Base-by-base conservation (phyloP, 2,113 vertebrate genomes). In the Gallinago paraguaiae region DNA sequence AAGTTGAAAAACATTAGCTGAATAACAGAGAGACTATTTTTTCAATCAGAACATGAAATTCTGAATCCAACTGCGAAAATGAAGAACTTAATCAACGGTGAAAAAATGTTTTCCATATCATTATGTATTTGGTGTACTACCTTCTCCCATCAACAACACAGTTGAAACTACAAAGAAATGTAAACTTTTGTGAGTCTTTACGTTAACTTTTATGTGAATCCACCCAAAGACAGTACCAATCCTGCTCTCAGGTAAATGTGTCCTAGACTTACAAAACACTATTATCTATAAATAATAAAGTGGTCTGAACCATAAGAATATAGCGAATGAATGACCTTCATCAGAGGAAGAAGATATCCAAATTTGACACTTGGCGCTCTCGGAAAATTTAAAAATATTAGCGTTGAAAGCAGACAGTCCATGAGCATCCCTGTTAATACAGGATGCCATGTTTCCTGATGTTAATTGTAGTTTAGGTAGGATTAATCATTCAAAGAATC, bases 401-500 rank as follows among this genome's bases (percentile, higher is more conserved):
- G 35, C 31, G 69, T 0, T 53, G 35, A 84, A 89, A 82, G 60
- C n/a, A 79, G 59, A 33, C 20, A 81, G 39, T 37, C 4, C 1
- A 35, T 22, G 27, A 69, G 39, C 70, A 92, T 37, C 63, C 12
- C n/a, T 50, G 14, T 50, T 59, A 60, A 64, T 14, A 20, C 25
- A 31, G 70, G 46, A 63, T 54, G 35, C 41, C 39, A 45, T 31
- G 41, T 48, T 92, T 75, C 82, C 67, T 86, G 50, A 78, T 59
- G 43, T 77, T 45, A 86, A 18, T 10, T 82, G 71, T 46, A 90
- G 33, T 65, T 68, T 48, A 45, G 70, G 79, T 72, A 61, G 68
- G 71, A 93, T 89, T 79, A 94, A 94, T 19, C 5, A 35, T 84
- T 88, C 59, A 80, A 93, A 78, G 61, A 90, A 71, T 64, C 63